These are phyloP conservation scores for Rousettus madagascariensis DNA, from an alignment of 2,797 vertebrate genomes.

Conservation along the genomic window DNA sequence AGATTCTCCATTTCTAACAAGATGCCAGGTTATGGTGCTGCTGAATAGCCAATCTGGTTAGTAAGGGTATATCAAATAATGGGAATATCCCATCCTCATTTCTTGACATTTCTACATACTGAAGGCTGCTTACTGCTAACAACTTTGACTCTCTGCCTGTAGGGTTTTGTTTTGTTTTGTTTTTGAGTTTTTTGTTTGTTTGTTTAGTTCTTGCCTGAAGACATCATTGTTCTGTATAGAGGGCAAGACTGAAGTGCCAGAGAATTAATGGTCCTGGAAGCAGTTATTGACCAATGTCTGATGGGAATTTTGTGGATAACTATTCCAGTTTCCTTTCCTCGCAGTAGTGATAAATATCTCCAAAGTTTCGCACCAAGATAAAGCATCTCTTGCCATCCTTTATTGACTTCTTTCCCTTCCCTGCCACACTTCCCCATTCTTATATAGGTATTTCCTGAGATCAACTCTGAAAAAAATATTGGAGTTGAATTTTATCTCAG, in stretches of 20 bases:
- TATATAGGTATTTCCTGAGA: background rate
- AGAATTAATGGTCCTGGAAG: background rate
- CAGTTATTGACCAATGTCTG: background rate
- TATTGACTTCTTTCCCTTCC: background rate
- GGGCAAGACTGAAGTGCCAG: background rate
- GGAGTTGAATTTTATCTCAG: conserved; percentile 1
- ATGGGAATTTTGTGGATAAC: conserved; percentile 4
- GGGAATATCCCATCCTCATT: background rate
- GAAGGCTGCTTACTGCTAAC: background rate
- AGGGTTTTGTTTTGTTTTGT: background rate
- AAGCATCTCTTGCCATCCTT: background rate
- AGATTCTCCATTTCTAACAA: conserved; percentile 7
- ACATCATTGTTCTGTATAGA: background rate
- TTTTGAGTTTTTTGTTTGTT: background rate
- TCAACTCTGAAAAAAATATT: background rate
- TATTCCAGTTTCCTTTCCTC: background rate
- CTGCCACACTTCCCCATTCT: background rate
- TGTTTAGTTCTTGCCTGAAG: background rate
- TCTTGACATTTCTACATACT: background rate
- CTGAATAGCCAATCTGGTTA: background rate
- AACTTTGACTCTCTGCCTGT: background rate
- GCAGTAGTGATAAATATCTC: background rate
- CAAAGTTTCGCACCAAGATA: background rate
- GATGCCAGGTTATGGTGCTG: background rate
- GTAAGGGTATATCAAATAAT: background rate